Conservation (phyloP, 2,888 invertebrate genomes). For the Tipula confusa region DNA sequence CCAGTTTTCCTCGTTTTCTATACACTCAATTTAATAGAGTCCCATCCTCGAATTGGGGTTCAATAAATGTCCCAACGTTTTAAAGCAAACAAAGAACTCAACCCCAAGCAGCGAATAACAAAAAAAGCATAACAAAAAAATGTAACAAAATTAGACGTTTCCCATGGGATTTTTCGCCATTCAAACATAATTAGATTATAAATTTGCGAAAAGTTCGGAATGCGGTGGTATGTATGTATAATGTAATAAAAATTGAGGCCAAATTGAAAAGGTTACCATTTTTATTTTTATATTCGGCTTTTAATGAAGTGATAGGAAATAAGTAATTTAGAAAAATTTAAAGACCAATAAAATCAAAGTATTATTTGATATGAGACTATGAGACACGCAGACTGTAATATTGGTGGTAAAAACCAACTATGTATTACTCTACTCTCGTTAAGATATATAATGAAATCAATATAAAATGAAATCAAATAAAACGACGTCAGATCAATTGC, state of each 20-base stretch:
- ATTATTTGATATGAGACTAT: background rate
- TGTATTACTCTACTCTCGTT: too few relatives aligned
- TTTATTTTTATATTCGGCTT: background rate
- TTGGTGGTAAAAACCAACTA: too few relatives aligned
- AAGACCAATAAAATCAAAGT: background rate
- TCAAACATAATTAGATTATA: background rate
- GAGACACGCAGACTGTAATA: background rate
- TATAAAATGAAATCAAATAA: too few relatives aligned
- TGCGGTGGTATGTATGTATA: background rate
- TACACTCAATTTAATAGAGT: background rate
- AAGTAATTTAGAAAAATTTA: background rate
- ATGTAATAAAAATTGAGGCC: slow-evolving; percentile 7
- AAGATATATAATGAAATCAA: too few relatives aligned
- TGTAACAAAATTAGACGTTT: background rate
- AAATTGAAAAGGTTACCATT: slow-evolving; percentile 20
- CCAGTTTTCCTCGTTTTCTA: background rate
- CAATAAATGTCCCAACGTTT: background rate
- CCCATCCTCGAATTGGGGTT: background rate
- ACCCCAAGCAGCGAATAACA: background rate
- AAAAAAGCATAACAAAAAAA: background rate
- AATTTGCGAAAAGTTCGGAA: background rate
- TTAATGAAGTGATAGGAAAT: background rate
- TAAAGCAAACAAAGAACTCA: background rate
- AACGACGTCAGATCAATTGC: too few relatives aligned
- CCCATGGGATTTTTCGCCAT: slow-evolving; percentile 5